These are phyloP conservation scores for Motacilla tschutschensis DNA, from an alignment of 2,113 vertebrate genomes.

Conservation along the genomic window DNA sequence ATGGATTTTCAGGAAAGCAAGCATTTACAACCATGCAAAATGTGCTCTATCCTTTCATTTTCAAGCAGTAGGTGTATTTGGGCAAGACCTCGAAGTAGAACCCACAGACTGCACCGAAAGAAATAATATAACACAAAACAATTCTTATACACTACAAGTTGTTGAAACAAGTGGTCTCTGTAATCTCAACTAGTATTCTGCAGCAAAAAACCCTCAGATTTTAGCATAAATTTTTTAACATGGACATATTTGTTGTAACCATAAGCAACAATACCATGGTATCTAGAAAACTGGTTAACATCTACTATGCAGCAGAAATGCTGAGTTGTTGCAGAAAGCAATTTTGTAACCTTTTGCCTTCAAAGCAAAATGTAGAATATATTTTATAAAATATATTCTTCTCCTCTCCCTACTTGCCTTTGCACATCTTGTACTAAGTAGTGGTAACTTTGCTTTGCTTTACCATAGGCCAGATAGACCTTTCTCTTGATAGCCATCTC, in stretches of 20 bases:
- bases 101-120: not conserved
- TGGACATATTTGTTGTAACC: not conserved
- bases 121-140: not conserved
- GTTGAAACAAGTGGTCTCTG: not conserved
- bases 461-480: not conserved
- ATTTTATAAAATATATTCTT: not conserved
- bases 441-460: not conserved
- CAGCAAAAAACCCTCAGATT: fast-evolving
- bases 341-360: not conserved
- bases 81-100: not conserved
- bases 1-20: not conserved
- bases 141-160: not conserved
- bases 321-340: not conserved
- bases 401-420: not conserved
- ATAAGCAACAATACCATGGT: not conserved
- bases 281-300: not conserved
- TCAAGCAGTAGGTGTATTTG: not conserved
- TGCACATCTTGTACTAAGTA: not conserved
- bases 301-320: not conserved
- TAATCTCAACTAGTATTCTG: not conserved
- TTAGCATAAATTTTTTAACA: not conserved
- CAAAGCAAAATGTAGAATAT: not conserved
- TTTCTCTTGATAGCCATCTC: not conserved
- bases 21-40: not conserved
- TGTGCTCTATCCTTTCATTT: not conserved